Evolutionary conservation across 2,113 vertebrate genomes (phyloP), one percentile per base, ranked within the genome.

Genomic region (Trematomus loennbergii): DNA sequence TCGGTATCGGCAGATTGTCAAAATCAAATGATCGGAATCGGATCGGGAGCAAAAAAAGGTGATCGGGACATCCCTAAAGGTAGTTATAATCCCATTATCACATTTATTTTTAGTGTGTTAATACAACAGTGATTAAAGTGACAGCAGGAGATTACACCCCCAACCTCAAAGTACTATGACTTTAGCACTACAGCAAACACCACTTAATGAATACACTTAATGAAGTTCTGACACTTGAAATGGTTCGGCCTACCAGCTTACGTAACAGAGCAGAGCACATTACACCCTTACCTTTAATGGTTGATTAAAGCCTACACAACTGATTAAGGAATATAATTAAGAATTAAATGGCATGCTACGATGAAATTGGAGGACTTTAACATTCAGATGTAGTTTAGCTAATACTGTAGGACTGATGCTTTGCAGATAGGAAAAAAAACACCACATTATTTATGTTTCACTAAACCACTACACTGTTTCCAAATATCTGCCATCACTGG

Each of bases 401-500:
- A 53, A 12, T 22, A 61, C 29, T 52, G 8, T 4, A 40, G 16
- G 22, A 36, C 9, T 66, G 43, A 22, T 12, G 12, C 10, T 48
- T 46, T 73, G n/a, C 10, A 54, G 11, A 13, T 40, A 40, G 5
- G 36, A 40, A 40, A 40, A 40, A 54, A 61, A 63, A 40, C 10
- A 29, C 18, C 20, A 61, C 5, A 12, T 52, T 62, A 48, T 67
- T 61, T 64, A 17, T 81, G 59, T 43, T 64, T 52, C 53, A 71
- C 29, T 29, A 36, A 33, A 66, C 55, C 22, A 29, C 20, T 45
- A 15, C 12, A 40, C 5, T 0, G 22, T 54, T 57, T 76, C 43
- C 22, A 76, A 72, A 73, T 77, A 53, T 73, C 20, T 73, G 54
- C 59, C 59, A 48, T 65, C 15, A 66, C 15, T 48, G 53, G 77